Percentiles rank a stretch among this genome's conserved stretches.
Evolutionary conservation across 1,140 invertebrate genomes (phyloP).

Genomic region (Nymphalis io): DNA sequence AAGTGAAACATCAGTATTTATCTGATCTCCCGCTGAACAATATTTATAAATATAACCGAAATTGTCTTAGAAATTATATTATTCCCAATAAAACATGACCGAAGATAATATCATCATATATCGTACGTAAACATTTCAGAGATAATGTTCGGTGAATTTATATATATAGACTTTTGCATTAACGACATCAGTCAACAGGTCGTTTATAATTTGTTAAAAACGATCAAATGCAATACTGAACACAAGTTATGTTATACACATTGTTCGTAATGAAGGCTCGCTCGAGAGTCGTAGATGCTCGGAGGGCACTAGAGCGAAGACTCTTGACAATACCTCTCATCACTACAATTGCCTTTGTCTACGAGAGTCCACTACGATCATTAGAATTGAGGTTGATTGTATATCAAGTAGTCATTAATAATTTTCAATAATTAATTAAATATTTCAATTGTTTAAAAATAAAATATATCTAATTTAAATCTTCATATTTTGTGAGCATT

Average conservation of each 20-base stretch:
- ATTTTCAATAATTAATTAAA: conserved; percentile 9
- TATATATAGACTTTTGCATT: too few relatives aligned
- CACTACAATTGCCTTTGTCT: conserved; percentile 37
- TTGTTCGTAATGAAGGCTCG: conserved; percentile 29
- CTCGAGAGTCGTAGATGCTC: conserved; percentile 24
- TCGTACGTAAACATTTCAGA: too few relatives aligned
- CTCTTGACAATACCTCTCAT: conserved; percentile 33
- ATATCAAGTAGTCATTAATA: conserved; percentile 17
- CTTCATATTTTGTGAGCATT: not conserved
- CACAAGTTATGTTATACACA: conserved; percentile 6
- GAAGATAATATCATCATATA: too few relatives aligned
- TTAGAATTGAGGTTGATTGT: conserved; percentile 25
- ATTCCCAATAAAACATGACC: too few relatives aligned
- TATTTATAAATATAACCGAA: too few relatives aligned
- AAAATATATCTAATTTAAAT: not conserved
- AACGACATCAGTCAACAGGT: not conserved
- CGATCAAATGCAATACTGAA: not conserved
- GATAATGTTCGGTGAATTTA: too few relatives aligned
- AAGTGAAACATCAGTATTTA: too few relatives aligned
- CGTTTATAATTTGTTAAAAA: not conserved
- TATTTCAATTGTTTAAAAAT: not conserved
- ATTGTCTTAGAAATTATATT: too few relatives aligned
- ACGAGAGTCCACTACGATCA: conserved; percentile 20
- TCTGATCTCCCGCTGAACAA: too few relatives aligned
- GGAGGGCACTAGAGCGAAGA: conserved; percentile 26